Percentiles rank a stretch among this genome's conserved stretches.
These are phyloP conservation scores for Pelodytes ibericus DNA, from an alignment of 2,797 vertebrate genomes.

Conservation along the genomic window DNA sequence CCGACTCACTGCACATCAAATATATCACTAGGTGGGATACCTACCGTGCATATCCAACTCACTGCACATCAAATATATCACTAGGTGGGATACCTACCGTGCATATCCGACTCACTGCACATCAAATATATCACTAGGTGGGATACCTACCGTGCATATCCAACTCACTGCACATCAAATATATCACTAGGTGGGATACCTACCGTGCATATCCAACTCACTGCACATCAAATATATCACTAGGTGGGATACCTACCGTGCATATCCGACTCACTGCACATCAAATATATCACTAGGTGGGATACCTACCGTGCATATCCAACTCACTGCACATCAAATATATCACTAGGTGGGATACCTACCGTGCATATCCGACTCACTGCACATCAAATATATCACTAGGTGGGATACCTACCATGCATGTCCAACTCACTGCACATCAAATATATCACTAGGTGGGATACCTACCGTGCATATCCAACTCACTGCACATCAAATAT, in stretches of 20 bases:
- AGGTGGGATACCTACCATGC: no score
- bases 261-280: slow-evolving; percentile 6
- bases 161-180: slow-evolving; percentile 2
- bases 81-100: no score
- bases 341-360: no score
- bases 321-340: slow-evolving; percentile 2
- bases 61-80: slow-evolving; percentile 9
- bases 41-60: slow-evolving; percentile 8
- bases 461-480: slow-evolving; percentile 15
- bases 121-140: slow-evolving; percentile 1
- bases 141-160: no score
- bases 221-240: slow-evolving; percentile 7
- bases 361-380: slow-evolving; percentile 6
- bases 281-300: no score
- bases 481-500: slow-evolving; percentile 6
- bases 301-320: slow-evolving; percentile 18
- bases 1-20: slow-evolving; percentile 1
- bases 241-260: no score
- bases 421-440: slow-evolving; percentile 5
- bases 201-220: slow-evolving; percentile 10
- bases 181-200: no score
- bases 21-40: no score
- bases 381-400: slow-evolving; percentile 10
- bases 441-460: no score
- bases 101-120: slow-evolving; percentile 8